Evolutionary conservation across 1,140 invertebrate species (phyloP).

Genomic region (Drosophila subpulchrella): DNA sequence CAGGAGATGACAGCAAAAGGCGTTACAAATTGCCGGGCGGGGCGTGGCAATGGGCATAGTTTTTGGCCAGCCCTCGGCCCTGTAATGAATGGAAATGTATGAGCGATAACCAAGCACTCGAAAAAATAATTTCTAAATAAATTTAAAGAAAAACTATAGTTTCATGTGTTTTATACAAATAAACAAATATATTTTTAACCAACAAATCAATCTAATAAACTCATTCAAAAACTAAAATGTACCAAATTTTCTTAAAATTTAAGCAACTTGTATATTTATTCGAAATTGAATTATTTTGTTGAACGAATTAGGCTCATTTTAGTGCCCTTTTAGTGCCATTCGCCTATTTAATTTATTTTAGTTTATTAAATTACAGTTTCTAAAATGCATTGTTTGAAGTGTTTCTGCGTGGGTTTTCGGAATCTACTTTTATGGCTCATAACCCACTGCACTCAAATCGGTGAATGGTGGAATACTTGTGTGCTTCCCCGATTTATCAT

Average conservation of each 20-base stretch:
- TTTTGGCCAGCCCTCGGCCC: conserved; percentile 25
- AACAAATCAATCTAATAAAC: too few relatives aligned
- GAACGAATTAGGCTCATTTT: too few relatives aligned
- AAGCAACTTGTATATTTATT: too few relatives aligned
- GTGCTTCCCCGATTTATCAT: conserved; percentile 44
- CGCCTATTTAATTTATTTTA: too few relatives aligned
- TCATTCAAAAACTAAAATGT: too few relatives aligned
- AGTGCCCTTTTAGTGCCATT: too few relatives aligned
- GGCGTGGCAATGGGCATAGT: conserved; percentile 61
- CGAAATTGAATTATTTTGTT: too few relatives aligned
- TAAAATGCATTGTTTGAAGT: conserved; percentile 9
- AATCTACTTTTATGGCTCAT: conserved; percentile 64
- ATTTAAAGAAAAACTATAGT: too few relatives aligned
- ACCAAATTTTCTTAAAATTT: too few relatives aligned
- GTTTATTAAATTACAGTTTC: background rate
- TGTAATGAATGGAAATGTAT: conserved; percentile 60
- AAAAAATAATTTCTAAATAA: background rate
- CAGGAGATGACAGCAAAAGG: conserved; percentile 57
- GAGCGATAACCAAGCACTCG: conserved; percentile 55
- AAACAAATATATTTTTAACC: too few relatives aligned
- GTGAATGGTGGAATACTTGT: conserved; percentile 53
- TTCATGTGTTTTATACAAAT: too few relatives aligned
- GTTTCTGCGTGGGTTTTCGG: conserved; percentile 21
- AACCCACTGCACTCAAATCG: conserved; percentile 55
- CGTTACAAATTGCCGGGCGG: conserved; percentile 50